phyloP scores from a whole-genome alignment of 92 coral and sea anemone species.

The Pocillopora grandis region DNA sequence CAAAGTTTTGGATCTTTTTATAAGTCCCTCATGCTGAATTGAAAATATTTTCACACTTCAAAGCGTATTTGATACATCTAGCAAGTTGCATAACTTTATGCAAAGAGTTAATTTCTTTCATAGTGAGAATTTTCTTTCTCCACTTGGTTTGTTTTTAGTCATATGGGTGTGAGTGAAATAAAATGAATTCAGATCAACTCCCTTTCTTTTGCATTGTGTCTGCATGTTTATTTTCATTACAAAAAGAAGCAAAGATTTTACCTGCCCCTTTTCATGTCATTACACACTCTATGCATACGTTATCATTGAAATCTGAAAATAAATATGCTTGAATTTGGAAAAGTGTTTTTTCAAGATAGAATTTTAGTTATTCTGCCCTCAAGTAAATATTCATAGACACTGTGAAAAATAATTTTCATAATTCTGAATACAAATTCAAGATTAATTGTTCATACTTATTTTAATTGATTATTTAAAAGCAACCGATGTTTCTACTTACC shows the following conservation, averaged over 20 bases:
- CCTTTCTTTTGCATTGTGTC: not conserved
- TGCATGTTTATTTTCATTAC: not conserved
- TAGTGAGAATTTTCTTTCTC: not conserved
- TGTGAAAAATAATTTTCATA: not conserved
- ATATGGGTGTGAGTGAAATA: conserved; percentile 1
- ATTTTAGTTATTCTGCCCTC: not conserved
- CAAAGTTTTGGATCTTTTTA: too few relatives aligned
- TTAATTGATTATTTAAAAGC: not conserved
- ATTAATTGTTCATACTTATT: not conserved
- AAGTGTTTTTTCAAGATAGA: not conserved
- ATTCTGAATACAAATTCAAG: not conserved
- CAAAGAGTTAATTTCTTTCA: not conserved
- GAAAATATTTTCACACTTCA: too few relatives aligned
- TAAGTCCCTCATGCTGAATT: too few relatives aligned
- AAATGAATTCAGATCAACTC: conserved; percentile 3
- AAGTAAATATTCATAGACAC: not conserved
- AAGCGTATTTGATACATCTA: too few relatives aligned
- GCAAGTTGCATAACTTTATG: too few relatives aligned
- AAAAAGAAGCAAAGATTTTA: not conserved
- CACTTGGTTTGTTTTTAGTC: not conserved
- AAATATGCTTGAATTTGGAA: not conserved
- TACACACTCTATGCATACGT: too few relatives aligned
- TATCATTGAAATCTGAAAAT: not conserved
- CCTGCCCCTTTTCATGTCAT: not conserved
- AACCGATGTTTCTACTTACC: not conserved